Base-by-base conservation (phyloP, 2,113 vertebrate genomes). In the Gobio gobio region DNA sequence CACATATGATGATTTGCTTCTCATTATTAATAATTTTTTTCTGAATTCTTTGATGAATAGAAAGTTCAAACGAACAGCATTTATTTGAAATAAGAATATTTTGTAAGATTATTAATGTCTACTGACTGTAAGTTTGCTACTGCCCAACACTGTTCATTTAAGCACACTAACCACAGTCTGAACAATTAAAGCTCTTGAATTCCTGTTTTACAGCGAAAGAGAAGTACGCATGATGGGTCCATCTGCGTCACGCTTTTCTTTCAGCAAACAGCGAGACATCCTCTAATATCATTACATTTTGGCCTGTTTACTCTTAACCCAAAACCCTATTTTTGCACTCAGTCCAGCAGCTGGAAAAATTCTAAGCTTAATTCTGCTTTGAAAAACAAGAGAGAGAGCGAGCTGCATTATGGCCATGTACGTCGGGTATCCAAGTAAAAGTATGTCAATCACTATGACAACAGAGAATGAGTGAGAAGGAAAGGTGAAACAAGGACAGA, bases 401-500 rank as follows among this genome's bases (percentile, higher is more conserved):
- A 70, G 68, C 68, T 43, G 20, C 36, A n/a, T 43, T 72, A 72
- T 5, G 10, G 68, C 68, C 33, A 22, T 14, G 45, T 9, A 18
- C 0, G 3, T 49, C 22, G 18, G 58, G 14, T 20, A 33, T 68
- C 40, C 61, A 29, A 26, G 78, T 68, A 54, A 54, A 82, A 70
- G 63, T 54, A 36, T 82, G 64, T 82, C 18, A 20, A 56, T 82
- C 79, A 33, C 78, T 22, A 51, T 81, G 58, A 33, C 79, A 51
- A 68, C 43, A 66, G 47, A 78, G 49, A 36, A 29, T 6, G 29
- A 56, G 79, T 3, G 49, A 83, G 26, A 56, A 72, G 29, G 20
- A 56, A 33, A 72, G 66, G 64, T 82, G 18, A 82, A 72, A 29
- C 29, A 14, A 82, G 80, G 78, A 81, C 16, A 33, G 40, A 80